Conservation (phyloP, 2,113 vertebrate genomes). For the Nerophis lumbriciformis region DNA sequence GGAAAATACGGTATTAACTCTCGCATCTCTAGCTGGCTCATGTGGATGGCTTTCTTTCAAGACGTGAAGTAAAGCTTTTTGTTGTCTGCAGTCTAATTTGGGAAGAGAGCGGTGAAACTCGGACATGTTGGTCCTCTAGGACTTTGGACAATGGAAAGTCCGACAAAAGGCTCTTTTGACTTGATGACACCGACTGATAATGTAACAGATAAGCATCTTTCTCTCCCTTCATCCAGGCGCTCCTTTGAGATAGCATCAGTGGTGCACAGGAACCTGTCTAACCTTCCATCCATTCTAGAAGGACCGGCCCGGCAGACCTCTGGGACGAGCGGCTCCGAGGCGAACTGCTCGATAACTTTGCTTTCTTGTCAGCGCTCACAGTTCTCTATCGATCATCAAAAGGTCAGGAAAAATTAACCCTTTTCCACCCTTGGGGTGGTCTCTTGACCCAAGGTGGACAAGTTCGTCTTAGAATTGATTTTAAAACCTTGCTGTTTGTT, state of each 20-base stretch:
- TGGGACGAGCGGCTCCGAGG: background rate
- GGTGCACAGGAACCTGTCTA: slow-evolving; percentile 41
- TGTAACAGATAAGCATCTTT: slow-evolving; percentile 4
- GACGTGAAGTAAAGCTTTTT: too few species aligned
- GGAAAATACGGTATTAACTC: too few species aligned
- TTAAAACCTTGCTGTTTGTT: too few species aligned
- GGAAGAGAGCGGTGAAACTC: too few species aligned
- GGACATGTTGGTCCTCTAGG: too few species aligned
- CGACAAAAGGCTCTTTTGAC: background rate
- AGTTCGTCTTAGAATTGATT: too few species aligned
- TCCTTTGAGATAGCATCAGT: slow-evolving; percentile 53
- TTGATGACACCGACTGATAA: background rate
- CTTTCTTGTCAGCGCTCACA: background rate
- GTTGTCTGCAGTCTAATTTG: too few species aligned
- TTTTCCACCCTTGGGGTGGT: background rate
- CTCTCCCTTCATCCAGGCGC: slow-evolving; percentile 12
- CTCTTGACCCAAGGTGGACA: too few species aligned
- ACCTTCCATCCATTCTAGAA: slow-evolving; percentile 2
- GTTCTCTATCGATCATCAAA: background rate
- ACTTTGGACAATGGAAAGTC: too few species aligned
- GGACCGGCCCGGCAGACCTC: background rate
- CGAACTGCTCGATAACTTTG: background rate
- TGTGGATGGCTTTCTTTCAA: too few species aligned
- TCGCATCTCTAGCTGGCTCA: too few species aligned
- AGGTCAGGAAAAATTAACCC: background rate